phyloP scores from a whole-genome alignment of 92 coral and sea anemone genomes.

The Zoanthus sociatus region DNA sequence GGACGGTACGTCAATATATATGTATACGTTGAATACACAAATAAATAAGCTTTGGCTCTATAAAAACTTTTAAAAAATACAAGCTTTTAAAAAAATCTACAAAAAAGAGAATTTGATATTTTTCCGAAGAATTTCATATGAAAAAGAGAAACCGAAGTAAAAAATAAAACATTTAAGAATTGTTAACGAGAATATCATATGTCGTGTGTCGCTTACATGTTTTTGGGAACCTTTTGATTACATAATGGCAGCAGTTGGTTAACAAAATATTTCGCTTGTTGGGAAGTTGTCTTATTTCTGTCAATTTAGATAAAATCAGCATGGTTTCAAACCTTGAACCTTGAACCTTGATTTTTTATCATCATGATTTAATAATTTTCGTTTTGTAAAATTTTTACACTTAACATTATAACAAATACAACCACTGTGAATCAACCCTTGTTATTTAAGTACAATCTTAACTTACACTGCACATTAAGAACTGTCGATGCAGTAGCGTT shows the following conservation, averaged over 20 bases:
- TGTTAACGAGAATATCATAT: no score
- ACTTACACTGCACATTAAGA: slow-evolving; percentile 66
- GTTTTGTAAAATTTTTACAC: not conserved
- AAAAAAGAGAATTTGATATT: not conserved
- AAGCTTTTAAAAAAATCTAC: not conserved
- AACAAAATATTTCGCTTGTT: no score
- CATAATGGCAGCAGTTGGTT: no score
- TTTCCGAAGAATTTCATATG: no score
- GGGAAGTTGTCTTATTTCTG: no score
- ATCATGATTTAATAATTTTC: not conserved
- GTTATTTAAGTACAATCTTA: not conserved
- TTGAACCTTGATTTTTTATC: no score
- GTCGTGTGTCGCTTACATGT: no score
- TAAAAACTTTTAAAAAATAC: not conserved
- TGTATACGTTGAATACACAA: not conserved
- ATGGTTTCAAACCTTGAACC: no score
- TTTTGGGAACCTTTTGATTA: no score
- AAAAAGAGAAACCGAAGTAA: no score
- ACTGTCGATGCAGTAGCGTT: slow-evolving; percentile 51
- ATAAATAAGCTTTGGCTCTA: not conserved
- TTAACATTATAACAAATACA: not conserved
- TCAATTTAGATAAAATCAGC: no score
- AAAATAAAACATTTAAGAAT: no score
- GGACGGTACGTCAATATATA: not conserved
- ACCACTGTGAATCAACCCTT: not conserved